Evolutionary conservation across 2,113 vertebrate species (phyloP).

Genomic region (Hippopotamus amphibius): DNA sequence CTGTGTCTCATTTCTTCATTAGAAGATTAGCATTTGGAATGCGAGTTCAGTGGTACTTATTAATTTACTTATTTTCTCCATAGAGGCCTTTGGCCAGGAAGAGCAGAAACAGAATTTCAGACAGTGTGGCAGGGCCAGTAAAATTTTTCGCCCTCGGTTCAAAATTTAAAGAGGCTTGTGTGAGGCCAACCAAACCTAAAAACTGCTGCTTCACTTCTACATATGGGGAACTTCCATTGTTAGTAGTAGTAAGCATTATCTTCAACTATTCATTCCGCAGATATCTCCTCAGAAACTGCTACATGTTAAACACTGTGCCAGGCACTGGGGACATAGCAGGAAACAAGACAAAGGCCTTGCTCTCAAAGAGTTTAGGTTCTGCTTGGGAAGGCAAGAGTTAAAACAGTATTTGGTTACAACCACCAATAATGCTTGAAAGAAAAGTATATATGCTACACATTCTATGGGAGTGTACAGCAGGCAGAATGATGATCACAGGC

Average conservation of each 20-base stretch:
- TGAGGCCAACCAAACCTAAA: neutral
- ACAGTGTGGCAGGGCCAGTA: neutral
- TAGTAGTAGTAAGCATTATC: neutral
- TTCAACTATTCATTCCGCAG: constrained; percentile 9
- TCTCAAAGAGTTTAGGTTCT: neutral
- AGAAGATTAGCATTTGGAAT: neutral
- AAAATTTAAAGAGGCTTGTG: constrained; percentile 9
- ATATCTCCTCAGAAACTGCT: constrained; percentile 16
- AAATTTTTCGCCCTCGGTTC: neutral
- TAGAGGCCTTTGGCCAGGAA: neutral
- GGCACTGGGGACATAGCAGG: neutral
- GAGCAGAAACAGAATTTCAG: constrained; percentile 28
- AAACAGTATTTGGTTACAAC: constrained; percentile 15
- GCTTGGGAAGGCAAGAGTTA: neutral
- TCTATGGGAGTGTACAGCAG: neutral
- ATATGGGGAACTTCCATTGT: constrained; percentile 12
- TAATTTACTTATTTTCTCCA: neutral
- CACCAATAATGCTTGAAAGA: neutral
- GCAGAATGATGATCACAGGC: neutral
- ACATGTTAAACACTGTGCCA: neutral
- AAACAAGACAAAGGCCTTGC: neutral
- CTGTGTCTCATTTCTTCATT: neutral
- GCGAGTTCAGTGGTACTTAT: neutral
- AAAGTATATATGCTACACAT: neutral
- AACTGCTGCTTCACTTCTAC: neutral